Percentiles rank a stretch among this genome's conserved stretches.
Conservation (phyloP, 2,797 vertebrate genomes). For the Prunella strophiata region DNA sequence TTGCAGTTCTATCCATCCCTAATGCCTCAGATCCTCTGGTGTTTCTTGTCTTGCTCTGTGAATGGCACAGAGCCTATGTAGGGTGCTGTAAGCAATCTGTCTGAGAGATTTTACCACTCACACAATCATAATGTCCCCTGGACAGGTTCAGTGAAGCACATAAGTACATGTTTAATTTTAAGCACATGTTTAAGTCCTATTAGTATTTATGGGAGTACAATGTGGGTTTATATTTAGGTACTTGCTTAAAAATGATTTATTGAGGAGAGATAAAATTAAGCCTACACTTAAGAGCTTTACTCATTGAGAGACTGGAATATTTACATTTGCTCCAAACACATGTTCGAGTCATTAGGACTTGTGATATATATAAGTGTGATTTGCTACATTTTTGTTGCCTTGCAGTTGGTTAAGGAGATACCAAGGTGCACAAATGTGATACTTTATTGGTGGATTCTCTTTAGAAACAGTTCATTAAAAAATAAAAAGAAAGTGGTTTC, state of each 20-base stretch:
- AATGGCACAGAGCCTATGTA: fast-evolving
- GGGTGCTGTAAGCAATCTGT: background rate
- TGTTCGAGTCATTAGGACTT: background rate
- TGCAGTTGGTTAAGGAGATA: background rate
- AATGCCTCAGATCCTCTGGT: background rate
- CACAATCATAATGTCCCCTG: background rate
- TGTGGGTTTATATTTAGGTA: slow-evolving; percentile 17
- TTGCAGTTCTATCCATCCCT: background rate
- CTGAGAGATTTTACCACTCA: background rate
- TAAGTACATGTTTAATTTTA: slow-evolving; percentile 36
- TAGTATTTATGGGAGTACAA: slow-evolving; percentile 40
- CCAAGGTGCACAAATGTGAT: background rate
- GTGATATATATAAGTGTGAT: slow-evolving; percentile 17
- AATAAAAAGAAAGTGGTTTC: background rate
- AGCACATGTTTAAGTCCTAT: slow-evolving; percentile 26
- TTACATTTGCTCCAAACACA: slow-evolving; percentile 62
- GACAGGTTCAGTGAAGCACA: background rate
- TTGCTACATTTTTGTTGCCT: background rate
- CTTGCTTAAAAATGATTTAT: slow-evolving; percentile 62
- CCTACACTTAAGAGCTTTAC: slow-evolving; percentile 23
- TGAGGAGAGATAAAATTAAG: slow-evolving; percentile 62
- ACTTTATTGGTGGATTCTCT: background rate
- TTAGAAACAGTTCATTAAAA: background rate
- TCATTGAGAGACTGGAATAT: slow-evolving; percentile 36
- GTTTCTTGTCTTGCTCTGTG: background rate